phyloP scores from a whole-genome alignment of 2,888 invertebrate genomes.

The Gortyna flavago region DNA sequence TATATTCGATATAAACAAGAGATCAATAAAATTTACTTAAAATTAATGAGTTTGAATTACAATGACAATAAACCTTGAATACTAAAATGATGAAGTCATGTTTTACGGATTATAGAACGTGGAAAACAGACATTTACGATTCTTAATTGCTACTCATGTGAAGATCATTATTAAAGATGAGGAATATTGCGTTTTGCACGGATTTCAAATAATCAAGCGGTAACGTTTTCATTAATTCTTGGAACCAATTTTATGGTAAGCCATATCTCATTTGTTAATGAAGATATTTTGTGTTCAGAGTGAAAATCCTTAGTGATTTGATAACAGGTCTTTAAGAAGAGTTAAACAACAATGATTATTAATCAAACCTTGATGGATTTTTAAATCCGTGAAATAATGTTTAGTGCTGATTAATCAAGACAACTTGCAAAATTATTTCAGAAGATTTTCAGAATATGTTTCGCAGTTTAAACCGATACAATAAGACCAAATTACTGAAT shows the following conservation, averaged over 20 bases:
- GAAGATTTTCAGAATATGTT: conserved; percentile 13
- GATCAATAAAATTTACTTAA: neutral
- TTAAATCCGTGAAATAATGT: neutral
- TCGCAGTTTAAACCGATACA: neutral
- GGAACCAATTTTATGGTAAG: neutral
- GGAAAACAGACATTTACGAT: neutral
- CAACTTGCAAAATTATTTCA: conserved; percentile 18
- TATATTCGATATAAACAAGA: neutral
- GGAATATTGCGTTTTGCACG: conserved; percentile 1
- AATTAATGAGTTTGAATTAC: conserved; percentile 5
- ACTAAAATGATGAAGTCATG: conserved; percentile 17
- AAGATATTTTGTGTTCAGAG: conserved; percentile 6
- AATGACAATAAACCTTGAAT: conserved; percentile 6
- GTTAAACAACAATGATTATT: neutral
- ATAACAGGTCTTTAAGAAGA: neutral
- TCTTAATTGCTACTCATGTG: neutral
- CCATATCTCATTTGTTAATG: neutral
- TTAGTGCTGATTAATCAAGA: conserved; percentile 2
- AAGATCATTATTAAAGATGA: conserved; percentile 1
- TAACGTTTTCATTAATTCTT: conserved; percentile 2
- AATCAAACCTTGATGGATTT: neutral
- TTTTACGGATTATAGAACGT: conserved; percentile 3
- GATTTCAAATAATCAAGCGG: neutral
- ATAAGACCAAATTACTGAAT: neutral
- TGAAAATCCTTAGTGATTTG: neutral